Evolutionary conservation across 1,140 invertebrate genomes (phyloP).

Genomic region (Ericerus pela): DNA sequence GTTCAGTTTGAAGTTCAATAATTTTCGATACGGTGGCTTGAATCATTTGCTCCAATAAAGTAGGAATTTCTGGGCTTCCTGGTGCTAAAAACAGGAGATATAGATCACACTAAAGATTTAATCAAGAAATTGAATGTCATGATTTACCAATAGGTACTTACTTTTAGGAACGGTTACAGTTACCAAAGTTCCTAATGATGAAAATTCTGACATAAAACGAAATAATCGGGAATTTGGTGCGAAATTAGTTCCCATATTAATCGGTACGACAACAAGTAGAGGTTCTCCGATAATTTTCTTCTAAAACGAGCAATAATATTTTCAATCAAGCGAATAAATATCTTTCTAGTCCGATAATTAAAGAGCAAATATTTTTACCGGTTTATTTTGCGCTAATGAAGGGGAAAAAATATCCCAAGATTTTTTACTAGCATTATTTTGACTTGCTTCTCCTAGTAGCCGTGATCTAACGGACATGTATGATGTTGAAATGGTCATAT

Average conservation of each 20-base stretch:
- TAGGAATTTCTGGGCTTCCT: constrained; percentile 36
- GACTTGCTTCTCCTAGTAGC: background rate
- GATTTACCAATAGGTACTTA: background rate
- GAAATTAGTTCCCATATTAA: constrained; percentile 35
- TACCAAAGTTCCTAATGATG: constrained; percentile 50
- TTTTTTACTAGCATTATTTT: background rate
- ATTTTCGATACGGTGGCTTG: constrained; percentile 50
- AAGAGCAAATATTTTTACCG: too few species aligned
- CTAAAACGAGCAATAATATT: constrained; percentile 30
- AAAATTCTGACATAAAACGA: constrained; percentile 53
- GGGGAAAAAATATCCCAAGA: background rate
- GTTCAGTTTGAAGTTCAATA: constrained; percentile 48
- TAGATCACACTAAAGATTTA: background rate
- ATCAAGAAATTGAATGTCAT: background rate
- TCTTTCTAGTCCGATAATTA: too few species aligned
- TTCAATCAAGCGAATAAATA: too few species aligned
- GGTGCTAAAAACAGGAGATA: constrained; percentile 28
- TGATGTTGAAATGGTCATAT: background rate
- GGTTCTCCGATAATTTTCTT: constrained; percentile 57
- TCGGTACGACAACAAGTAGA: constrained; percentile 51
- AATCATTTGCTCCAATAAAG: constrained; percentile 52
- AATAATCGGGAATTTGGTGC: constrained; percentile 40
- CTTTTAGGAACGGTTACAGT: constrained; percentile 33
- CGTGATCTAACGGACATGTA: background rate
- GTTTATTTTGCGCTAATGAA: background rate